These are phyloP conservation scores for Trichopoda pennipes DNA, from an alignment of 2,888 invertebrate species.

Conservation along the genomic window DNA sequence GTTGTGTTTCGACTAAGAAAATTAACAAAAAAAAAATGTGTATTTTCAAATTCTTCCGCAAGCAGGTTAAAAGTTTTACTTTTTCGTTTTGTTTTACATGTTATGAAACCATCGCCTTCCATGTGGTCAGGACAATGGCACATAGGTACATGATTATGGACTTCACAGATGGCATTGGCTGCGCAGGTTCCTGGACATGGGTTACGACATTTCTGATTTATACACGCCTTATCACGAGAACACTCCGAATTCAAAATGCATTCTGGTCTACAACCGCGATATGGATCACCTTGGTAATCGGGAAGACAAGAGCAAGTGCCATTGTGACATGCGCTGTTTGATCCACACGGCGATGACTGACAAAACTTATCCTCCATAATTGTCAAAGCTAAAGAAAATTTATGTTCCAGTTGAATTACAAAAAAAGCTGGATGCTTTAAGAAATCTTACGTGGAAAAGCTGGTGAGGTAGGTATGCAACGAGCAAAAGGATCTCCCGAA, in stretches of 20 bases:
- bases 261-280: conserved; percentile 87
- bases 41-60: background rate
- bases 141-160: conserved; percentile 87
- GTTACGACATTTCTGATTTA: conserved; percentile 87
- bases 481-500: conserved; percentile 86
- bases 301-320: conserved; percentile 87
- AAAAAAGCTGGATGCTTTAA: background rate
- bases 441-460: conserved; percentile 72
- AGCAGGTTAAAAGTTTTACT: conserved; percentile 52
- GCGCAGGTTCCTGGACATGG: conserved; percentile 89
- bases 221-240: conserved; percentile 85
- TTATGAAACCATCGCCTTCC: conserved; percentile 85
- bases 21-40: background rate
- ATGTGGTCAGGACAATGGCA: conserved; percentile 83
- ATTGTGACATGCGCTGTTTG: conserved; percentile 84
- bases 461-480: conserved; percentile 82
- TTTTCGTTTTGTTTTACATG: conserved; percentile 80
- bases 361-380: conserved; percentile 82
- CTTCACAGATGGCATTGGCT: conserved; percentile 86
- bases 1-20: no score
- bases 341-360: conserved; percentile 86
- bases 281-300: conserved; percentile 85
- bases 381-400: conserved; percentile 72
- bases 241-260: conserved; percentile 89
- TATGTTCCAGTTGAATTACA: conserved; percentile 1